phyloP scores from a whole-genome alignment of 2,113 vertebrate genomes.

The Neopipo cinnamomea region DNA sequence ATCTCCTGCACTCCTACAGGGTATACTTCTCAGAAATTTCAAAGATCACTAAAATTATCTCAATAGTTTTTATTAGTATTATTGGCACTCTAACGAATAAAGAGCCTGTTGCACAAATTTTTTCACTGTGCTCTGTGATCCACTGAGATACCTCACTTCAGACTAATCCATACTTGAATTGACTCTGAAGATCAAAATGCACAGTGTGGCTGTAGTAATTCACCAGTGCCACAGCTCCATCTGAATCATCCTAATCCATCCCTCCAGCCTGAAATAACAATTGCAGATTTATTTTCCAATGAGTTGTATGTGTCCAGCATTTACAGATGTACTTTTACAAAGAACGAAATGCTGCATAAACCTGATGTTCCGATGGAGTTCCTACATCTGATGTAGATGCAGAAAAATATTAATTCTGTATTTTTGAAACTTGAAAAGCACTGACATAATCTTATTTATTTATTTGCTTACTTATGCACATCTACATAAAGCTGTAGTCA shows the following conservation, averaged over 20 bases:
- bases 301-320: neutral
- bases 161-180: neutral
- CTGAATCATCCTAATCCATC: neutral
- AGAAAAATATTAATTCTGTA: neutral
- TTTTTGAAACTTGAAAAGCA: neutral
- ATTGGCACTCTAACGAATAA: neutral
- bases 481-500: neutral
- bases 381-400: neutral
- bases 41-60: neutral
- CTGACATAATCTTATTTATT: neutral
- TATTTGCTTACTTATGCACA: neutral
- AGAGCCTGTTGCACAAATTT: neutral
- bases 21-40: neutral
- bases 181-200: neutral
- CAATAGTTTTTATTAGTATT: neutral
- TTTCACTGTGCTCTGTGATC: neutral
- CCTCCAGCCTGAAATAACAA: neutral
- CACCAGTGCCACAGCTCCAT: neutral
- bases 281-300: neutral
- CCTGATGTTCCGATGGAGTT: neutral
- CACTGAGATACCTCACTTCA: neutral
- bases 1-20: neutral
- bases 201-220: neutral
- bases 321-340: neutral
- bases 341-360: neutral